phyloP scores from a whole-genome alignment of 30 jellyfish, hydroid and myxozoan genomes.

The Mastigias papua region DNA sequence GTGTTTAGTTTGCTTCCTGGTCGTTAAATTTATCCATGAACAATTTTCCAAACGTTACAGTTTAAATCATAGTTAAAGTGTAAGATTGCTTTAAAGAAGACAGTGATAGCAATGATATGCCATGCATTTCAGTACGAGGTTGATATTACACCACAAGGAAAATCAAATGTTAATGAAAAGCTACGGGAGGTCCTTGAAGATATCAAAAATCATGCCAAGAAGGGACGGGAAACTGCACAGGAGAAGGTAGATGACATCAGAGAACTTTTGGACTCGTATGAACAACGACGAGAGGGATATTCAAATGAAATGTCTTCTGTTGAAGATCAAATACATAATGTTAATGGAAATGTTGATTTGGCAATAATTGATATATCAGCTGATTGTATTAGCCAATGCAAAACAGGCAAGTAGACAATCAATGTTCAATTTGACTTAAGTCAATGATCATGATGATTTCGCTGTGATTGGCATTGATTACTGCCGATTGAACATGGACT shows the following conservation, averaged over 20 bases:
- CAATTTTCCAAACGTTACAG: no score
- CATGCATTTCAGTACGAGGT: not conserved
- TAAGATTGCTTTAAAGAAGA: no score
- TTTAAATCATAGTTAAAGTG: no score
- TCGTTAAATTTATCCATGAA: no score
- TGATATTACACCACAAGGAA: not conserved
- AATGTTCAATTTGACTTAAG: no score
- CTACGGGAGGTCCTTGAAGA: not conserved
- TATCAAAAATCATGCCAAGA: not conserved
- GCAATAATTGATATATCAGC: slow-evolving; percentile 48
- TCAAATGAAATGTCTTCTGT: slow-evolving; percentile 15
- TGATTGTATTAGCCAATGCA: slow-evolving; percentile 50
- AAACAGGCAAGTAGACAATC: no score
- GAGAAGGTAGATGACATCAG: not conserved
- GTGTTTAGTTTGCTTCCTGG: no score
- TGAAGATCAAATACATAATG: slow-evolving; percentile 1
- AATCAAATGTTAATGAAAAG: not conserved
- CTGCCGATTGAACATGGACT: no score
- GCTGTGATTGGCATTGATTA: no score
- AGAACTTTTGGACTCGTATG: not conserved
- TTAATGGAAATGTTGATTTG: slow-evolving; percentile 10
- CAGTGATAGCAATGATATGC: not conserved
- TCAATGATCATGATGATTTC: no score
- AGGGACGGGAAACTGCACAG: not conserved
- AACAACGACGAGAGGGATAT: not conserved